Percentiles rank a stretch among this genome's conserved stretches.
Evolutionary conservation across 1,140 invertebrate species (phyloP).

Genomic region (Calycopis cecrops): DNA sequence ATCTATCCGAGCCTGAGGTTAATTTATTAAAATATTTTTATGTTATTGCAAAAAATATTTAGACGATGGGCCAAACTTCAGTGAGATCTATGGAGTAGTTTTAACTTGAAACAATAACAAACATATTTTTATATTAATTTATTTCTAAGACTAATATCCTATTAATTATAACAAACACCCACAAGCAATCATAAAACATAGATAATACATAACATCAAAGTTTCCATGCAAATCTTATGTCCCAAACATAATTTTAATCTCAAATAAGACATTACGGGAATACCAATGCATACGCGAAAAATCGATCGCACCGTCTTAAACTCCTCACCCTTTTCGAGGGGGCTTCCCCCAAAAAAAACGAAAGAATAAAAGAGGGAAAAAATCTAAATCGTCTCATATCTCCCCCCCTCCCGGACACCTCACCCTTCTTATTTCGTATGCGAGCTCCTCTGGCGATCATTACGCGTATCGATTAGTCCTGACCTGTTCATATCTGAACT

Average conservation of each 20-base stretch:
- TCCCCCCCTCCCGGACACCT: constrained; percentile 60
- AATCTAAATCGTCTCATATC: constrained; percentile 75
- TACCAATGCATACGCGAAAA: constrained; percentile 73
- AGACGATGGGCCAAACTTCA: too few relatives aligned
- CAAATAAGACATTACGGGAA: constrained; percentile 71
- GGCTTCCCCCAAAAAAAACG: constrained; percentile 72
- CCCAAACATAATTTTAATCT: constrained; percentile 67
- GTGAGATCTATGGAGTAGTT: too few relatives aligned
- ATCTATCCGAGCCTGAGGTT: too few relatives aligned
- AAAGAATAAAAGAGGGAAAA: constrained; percentile 74
- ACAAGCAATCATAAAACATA: too few relatives aligned
- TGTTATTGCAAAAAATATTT: too few relatives aligned
- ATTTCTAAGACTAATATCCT: too few relatives aligned
- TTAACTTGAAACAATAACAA: too few relatives aligned
- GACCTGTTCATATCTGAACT: constrained; percentile 63
- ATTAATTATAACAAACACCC: too few relatives aligned
- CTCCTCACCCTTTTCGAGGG: constrained; percentile 72
- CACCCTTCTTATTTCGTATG: constrained; percentile 74
- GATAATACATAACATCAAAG: too few relatives aligned
- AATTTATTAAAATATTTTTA: too few relatives aligned
- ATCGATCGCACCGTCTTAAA: constrained; percentile 73
- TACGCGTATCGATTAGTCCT: constrained; percentile 73
- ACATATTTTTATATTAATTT: too few relatives aligned
- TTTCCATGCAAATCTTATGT: too few relatives aligned
- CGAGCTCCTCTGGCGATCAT: constrained; percentile 72